Evolutionary conservation across 2,113 vertebrate genomes (phyloP), one percentile per base, ranked within the genome.

Genomic region (Sinosuthora webbiana): DNA sequence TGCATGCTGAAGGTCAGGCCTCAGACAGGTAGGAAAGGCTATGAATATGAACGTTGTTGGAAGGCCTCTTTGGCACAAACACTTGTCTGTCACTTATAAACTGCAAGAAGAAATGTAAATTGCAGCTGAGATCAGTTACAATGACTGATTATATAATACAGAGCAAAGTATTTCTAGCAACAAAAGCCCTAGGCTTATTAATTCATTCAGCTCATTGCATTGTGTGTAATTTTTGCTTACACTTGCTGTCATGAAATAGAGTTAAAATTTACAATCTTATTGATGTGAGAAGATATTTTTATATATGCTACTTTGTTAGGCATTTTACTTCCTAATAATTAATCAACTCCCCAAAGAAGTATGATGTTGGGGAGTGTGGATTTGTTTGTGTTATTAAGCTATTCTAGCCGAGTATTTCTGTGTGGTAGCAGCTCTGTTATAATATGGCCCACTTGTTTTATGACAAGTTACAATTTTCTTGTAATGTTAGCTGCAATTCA

Each of bases 391-490:
- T 97, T 97, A 96, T 97, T 97, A 92, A 97, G 89, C 93, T 97
- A 90, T 96, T 97, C 94, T 96, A 96, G 94, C 64, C 73, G 52
- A 93, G 89, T 83, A 53, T 95, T 97, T 97, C 93, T 83, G 75
- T 95, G 93, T 96, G 87, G 90, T 91, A 89, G 97, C 92, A 96
- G 93, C 90, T 97, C 93, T 90, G 83, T 68, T 97, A 94, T 96
- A 98, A 97, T 97, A 95, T 89, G 90, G 94, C 74, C 94, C 95
- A 96, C 97, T 98, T 97, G 88, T 96, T 98, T 97, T 97, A 97
- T 97, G 97, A 98, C 98, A 98, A 97, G 98, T 98, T 98, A 94
- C 97, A 98, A 98, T 98, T 98, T 98, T 98, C 98, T 97, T 98
- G 97, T 98, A 98, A 97, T 89, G 93, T 97, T 97, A 97, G 79